Base-by-base conservation (phyloP, 2,888 invertebrate genomes). In the Clunio marinus region DNA sequence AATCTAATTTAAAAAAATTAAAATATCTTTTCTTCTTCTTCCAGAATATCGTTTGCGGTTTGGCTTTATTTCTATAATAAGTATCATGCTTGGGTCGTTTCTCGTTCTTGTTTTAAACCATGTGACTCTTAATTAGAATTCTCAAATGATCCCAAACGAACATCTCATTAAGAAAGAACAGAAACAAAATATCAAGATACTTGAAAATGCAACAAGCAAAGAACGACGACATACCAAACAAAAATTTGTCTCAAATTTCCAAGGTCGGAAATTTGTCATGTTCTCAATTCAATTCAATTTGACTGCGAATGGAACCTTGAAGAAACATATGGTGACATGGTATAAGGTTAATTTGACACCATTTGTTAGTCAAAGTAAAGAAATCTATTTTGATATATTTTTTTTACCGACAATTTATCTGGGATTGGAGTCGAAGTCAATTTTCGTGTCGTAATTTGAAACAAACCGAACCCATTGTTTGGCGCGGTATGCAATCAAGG, bases 281-380 rank as follows among this genome's bases (percentile, higher is more conserved):
- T 45, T 59, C n/a, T 20, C 58, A 51, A 51, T 51, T 51, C 51
- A 4, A n/a, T 24, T 57, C 28, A 27, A 24, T 10, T 24, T 24
- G 57, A 27, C n/a, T n/a, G n/a, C n/a, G n/a, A n/a, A n/a, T n/a
- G n/a, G n/a, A n/a, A n/a, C n/a, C n/a, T n/a, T n/a, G n/a, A n/a
- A n/a, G n/a, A 32, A 59, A 28, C 66, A 55, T 55, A 66, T 66
- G 66, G 32, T 55, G 66, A 66, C 66, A 66, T 66, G 51, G 25
- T 27, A 46, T 66, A 55, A 66, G 66, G 55, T 55, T 55, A 66
- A 66, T 66, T 66, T 35, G 55, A 66, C 66, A 66, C 66, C 66
- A 63, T 63, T 63, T 63, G 46, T 63, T 63, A 10, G 35, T 27
- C 15, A 59, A 37, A 37, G 41, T 24, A 27, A 22, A n/a, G n/a